Base-by-base conservation (phyloP, 2,113 vertebrate genomes). In the Silurus glanis region DNA sequence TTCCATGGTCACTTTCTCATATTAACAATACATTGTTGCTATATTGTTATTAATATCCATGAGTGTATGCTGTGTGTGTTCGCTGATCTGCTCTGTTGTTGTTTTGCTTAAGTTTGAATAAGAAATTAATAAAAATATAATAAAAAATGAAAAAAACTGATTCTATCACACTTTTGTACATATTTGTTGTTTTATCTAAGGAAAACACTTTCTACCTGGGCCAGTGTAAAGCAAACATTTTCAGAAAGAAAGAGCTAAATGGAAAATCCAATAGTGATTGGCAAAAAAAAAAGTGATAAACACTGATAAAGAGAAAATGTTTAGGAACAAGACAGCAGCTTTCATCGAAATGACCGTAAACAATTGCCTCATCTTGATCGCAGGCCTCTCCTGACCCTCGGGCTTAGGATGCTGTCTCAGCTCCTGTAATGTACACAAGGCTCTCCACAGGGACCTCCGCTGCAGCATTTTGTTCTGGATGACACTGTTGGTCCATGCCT, bases 361-460 rank as follows among this genome's bases (percentile, higher is more conserved):
- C 55, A 67, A 85, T 47, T 49, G 49, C 47, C 51, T 67, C 25
- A 80, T 53, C 62, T 58, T 45, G 49, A 23, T 37, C 58, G 3
- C 45, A 21, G 83, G 59, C n/a, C 47, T 78, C n/a, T 64, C 23
- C 56, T 85, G 83, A 85, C 83, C 66, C 53, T 72, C 53, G 49
- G 66, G 25, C 21, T 49, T 58, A n/a, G 55, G 53, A 71, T 72
- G 85, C 64, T 86, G 85, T 23, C 53, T 81, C 75, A 61, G 78
- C 66, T 81, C 85, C 76, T 59, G 85, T 86, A 86, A 86, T 72
- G 66, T 69, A 85, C 64, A 81, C 78, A 66, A 85, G 78, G 12
- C 37, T 59, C 85, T 86, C 85, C 85, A 86, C 78, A 72, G 85
- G 85, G 85, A 86, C 55, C 66, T 61, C 45, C 61, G 56, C 55